Evolutionary conservation across 2,888 invertebrate genomes (phyloP).

Genomic region (Orchesellides sinensis): DNA sequence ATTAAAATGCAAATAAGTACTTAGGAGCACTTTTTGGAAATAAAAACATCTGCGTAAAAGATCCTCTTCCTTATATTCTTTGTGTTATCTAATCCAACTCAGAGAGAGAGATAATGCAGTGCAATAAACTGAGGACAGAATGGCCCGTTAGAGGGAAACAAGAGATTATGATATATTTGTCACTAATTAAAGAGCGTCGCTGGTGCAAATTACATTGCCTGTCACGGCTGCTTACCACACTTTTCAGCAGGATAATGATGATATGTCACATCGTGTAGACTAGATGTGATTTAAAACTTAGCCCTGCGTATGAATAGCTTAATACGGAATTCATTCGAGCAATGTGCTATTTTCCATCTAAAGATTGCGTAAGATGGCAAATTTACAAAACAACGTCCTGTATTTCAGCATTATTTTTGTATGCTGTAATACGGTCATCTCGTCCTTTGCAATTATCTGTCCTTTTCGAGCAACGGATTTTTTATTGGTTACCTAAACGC

Average conservation of each 20-base stretch:
- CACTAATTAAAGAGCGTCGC: slow-evolving; percentile 35
- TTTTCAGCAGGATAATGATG: slow-evolving; percentile 3
- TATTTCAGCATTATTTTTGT: too few relatives aligned
- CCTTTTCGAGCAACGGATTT: too few relatives aligned
- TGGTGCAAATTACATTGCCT: slow-evolving; percentile 18
- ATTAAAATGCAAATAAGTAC: slow-evolving; percentile 53
- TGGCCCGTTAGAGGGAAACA: not conserved
- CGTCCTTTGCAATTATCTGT: too few relatives aligned
- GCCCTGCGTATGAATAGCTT: too few relatives aligned
- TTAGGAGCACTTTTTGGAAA: slow-evolving; percentile 26
- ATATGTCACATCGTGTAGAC: not conserved
- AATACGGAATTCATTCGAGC: too few relatives aligned
- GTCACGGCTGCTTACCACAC: slow-evolving; percentile 23
- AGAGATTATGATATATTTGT: slow-evolving; percentile 30
- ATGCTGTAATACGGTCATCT: too few relatives aligned
- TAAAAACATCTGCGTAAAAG: not conserved
- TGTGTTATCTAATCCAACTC: slow-evolving; percentile 24
- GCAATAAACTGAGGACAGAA: slow-evolving; percentile 4
- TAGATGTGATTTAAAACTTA: too few relatives aligned
- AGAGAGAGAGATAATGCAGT: not conserved
- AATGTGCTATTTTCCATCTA: too few relatives aligned
- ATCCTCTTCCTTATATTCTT: slow-evolving; percentile 31
- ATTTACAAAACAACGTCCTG: too few relatives aligned
- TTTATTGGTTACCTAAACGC: too few relatives aligned
- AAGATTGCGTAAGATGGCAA: too few relatives aligned